Evolutionary conservation across 1,140 invertebrate species (phyloP), one percentile per base, ranked within the genome.

Genomic region (Propsilocerus akamusi): DNA sequence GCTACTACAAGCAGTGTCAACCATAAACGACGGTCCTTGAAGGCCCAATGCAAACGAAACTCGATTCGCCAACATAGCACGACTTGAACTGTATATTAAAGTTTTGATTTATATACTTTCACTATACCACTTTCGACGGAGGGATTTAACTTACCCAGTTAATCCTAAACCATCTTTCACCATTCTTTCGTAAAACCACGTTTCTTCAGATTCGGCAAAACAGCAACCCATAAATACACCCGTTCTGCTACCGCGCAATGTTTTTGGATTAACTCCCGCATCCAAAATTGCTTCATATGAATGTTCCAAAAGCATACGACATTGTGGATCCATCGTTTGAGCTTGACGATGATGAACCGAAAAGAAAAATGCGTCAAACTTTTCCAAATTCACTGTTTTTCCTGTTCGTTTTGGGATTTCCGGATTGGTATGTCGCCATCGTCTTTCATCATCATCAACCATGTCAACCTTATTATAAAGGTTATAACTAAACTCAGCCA

Each of bases 251-350:
- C 78, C 83, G 49, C 72, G 68, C 7, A 86, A 57, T 37, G 63
- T 67, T 49, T 65, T 65, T 20, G 64, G 64, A 51, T 62, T 65
- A 2, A 66, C 55, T 25, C 63, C 69, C 26, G 66, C 61, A 49
- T 60, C 64, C 20, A 92, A 68, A 14, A 94, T 76, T 1, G 88
- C 85, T 68, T 94, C 90, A 57, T 86, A 83, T 0, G 85, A 70
- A 46, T 82, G 78, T 65, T 96, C 91, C 23, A 95, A 61, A 12
- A 94, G 63, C 51, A 91, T 75, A 51, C 90, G 72, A 54, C 83
- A 76, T 78, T 91, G 87, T 0, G 89, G 89, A 57, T 95, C 91
- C 83, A 92, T 86, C 8, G 73, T 74, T 52, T 90, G 75, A 0
- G 86, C 86, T 62, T 92, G 86, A 53, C 86, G 83, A 56, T 75